Evolutionary conservation across 2,113 vertebrate species (phyloP).

Genomic region (Falcunculus frontatus): DNA sequence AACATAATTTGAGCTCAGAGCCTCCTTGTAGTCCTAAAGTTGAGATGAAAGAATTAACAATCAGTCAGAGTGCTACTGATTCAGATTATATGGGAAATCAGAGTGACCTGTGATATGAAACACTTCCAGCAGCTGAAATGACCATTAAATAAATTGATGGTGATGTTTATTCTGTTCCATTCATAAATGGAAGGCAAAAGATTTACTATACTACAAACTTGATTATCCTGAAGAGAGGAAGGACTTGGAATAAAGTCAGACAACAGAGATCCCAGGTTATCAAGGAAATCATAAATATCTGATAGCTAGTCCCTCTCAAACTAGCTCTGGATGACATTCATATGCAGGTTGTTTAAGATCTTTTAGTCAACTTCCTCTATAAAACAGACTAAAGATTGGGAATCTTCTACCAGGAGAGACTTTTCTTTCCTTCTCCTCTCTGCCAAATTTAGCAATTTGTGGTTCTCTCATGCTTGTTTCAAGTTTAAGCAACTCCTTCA

Average conservation of each 20-base stretch:
- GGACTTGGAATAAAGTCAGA: neutral
- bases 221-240: neutral
- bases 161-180: neutral
- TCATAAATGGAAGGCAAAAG: neutral
- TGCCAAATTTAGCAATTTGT: neutral
- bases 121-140: neutral
- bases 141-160: neutral
- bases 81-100: neutral
- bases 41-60: constrained; percentile 34
- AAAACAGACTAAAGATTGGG: neutral
- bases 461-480: neutral
- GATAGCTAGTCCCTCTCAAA: neutral
- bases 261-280: neutral
- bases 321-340: neutral
- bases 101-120: neutral
- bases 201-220: neutral
- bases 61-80: neutral
- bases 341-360: neutral
- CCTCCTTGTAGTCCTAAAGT: neutral
- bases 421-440: neutral
- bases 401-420: neutral
- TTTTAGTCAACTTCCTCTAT: neutral
- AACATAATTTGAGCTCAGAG: constrained; percentile 12
- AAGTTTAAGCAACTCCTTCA: neutral
- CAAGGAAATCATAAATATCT: neutral